These are phyloP conservation scores for Maccullochella peelii DNA, from an alignment of 2,113 vertebrate species.

Conservation along the genomic window DNA sequence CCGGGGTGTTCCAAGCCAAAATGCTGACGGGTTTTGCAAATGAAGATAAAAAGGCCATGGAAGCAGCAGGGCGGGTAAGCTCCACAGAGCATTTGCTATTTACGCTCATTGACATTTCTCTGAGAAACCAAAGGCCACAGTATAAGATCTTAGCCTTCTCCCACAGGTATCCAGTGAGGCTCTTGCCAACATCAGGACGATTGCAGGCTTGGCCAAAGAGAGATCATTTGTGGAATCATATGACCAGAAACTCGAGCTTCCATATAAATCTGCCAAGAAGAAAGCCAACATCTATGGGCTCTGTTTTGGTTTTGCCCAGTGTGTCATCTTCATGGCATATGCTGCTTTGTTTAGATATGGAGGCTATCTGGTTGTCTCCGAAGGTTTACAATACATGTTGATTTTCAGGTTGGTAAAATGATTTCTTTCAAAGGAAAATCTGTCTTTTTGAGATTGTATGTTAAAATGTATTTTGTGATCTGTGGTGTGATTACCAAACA, in stretches of 20 bases:
- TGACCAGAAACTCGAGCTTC: constrained; percentile 76
- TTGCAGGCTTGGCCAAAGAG: constrained; percentile 85
- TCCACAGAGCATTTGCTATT: not conserved
- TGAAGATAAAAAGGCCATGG: constrained; percentile 83
- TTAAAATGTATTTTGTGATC: not conserved
- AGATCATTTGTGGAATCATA: constrained; percentile 79
- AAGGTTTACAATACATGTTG: constrained; percentile 79
- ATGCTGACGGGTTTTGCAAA: constrained; percentile 85
- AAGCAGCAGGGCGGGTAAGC: constrained; percentile 82
- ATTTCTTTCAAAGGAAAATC: not conserved
- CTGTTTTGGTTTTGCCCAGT: constrained; percentile 83
- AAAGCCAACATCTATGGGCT: constrained; percentile 81
- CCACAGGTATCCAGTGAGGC: constrained; percentile 85
- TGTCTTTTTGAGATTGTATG: not conserved
- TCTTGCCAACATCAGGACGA: constrained; percentile 84
- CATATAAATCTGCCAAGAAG: constrained; percentile 80
- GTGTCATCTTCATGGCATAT: constrained; percentile 84
- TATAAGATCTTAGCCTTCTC: not conserved
- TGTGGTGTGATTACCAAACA: not conserved
- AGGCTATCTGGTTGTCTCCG: constrained; percentile 81
- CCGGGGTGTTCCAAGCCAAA: constrained; percentile 82
- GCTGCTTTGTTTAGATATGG: constrained; percentile 86
- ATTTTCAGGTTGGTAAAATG: constrained; percentile 83
- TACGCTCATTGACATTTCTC: not conserved
- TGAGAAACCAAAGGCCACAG: not conserved